Evolutionary conservation across 2,113 vertebrate genomes (phyloP), one percentile per base, ranked within the genome.

Genomic region (Heptranchias perlo): DNA sequence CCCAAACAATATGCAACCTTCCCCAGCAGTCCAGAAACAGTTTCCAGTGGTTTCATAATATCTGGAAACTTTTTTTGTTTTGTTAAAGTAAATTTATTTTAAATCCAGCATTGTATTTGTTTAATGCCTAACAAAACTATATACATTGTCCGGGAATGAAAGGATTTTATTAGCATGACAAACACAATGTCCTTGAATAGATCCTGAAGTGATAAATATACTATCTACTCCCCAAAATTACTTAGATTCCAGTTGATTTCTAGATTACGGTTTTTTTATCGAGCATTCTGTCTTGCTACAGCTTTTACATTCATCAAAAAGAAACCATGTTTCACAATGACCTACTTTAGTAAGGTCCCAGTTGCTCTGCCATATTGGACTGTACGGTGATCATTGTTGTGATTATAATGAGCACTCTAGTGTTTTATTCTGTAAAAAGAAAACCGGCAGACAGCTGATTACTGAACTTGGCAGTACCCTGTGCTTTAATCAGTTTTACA

Each of bases 301-400:
- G 47, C 35, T 93, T 44, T 28, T 69, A 65, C 44, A 95, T 10
- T 25, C 39, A 47, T 69, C 8, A 95, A 69, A 69, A 49, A 13
- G 14, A 95, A 28, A 44, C 47, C 39, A 95, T 95, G 94, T 67
- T 31, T 93, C 52, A 35, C 64, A 69, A 35, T 93, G 89, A 93
- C 89, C 31, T 91, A 94, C 92, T 94, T 65, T 47, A 65, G 61
- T 95, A 73, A 95, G 65, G 44, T 49, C 16, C 16, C 31, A 64
- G 61, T 91, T 64, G 93, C 39, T 49, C 64, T 69, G 94, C 94
- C 47, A 95, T 49, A 95, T 73, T 95, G 39, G 39, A 49, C 49
- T 58, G 21, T 54, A 52, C 65, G 35, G 65, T 95, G 65, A 95
- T 52, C 39, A 94, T 67, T 94, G 91, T 62, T 93, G 93, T 94